Evolutionary conservation across 2,797 vertebrate genomes (phyloP).

Genomic region (Emydoidea blandingii): DNA sequence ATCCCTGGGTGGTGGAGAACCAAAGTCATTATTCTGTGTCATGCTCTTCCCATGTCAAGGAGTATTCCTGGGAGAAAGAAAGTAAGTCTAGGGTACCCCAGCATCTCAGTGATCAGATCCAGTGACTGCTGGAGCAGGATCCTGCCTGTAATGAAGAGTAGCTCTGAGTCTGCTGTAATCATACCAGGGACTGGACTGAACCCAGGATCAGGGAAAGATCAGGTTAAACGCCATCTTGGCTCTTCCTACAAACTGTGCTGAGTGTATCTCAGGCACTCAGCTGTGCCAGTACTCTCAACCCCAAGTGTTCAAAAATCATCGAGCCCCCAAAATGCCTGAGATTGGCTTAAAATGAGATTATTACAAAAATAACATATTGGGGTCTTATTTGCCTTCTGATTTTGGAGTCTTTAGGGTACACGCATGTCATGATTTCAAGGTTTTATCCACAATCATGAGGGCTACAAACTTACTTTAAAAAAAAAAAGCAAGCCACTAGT

Average conservation of each 20-base stretch:
- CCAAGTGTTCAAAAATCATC: not conserved
- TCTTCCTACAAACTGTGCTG: not conserved
- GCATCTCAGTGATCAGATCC: not conserved
- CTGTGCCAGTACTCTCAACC: not conserved
- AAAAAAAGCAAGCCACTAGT: not conserved
- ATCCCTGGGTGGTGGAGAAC: not conserved
- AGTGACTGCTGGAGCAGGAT: not conserved
- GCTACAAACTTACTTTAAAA: not conserved
- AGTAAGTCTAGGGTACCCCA: not conserved
- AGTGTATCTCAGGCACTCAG: not conserved
- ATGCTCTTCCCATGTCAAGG: rapidly evolving
- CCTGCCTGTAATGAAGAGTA: not conserved
- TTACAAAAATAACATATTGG: not conserved
- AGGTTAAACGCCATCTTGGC: not conserved
- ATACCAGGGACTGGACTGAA: not conserved
- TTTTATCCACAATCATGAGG: not conserved
- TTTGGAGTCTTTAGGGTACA: not conserved
- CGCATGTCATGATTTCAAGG: not conserved
- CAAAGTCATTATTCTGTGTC: not conserved
- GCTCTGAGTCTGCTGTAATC: not conserved
- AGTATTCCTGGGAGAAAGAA: not conserved
- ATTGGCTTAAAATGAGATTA: not conserved
- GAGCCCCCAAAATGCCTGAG: rapidly evolving
- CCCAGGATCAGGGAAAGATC: not conserved
- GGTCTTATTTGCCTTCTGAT: not conserved